Evolutionary conservation across 1,140 invertebrate species (phyloP).

Genomic region (Heliconius melpomene): DNA sequence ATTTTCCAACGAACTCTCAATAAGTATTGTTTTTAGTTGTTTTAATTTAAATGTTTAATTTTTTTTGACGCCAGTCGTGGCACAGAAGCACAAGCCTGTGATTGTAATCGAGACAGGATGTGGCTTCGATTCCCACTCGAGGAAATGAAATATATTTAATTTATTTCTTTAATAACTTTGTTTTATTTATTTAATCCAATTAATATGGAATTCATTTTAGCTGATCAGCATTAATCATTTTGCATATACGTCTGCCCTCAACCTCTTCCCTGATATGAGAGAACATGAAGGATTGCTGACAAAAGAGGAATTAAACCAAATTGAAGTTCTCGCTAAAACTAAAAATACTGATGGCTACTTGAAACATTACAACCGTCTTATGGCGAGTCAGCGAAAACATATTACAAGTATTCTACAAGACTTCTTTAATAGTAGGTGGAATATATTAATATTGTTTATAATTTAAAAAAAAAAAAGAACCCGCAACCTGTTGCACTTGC

Average conservation of each 20-base stretch:
- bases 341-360: slow-evolving; percentile 56
- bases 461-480: no score
- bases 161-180: neutral
- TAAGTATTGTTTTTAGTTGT: no score
- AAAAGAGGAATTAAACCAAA: slow-evolving; percentile 54
- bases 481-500: no score
- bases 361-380: slow-evolving; percentile 53
- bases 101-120: no score
- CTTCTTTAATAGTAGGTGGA: slow-evolving; percentile 58
- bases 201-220: slow-evolving; percentile 45
- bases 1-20: no score
- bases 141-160: no score
- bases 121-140: no score
- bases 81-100: no score
- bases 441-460: neutral
- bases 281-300: slow-evolving; percentile 65
- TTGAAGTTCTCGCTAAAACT: slow-evolving; percentile 54
- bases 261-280: slow-evolving; percentile 71
- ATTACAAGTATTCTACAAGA: slow-evolving; percentile 63
- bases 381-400: slow-evolving; percentile 45
- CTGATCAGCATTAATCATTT: slow-evolving; percentile 68
- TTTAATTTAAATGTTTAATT: no score
- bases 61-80: no score
- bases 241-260: slow-evolving; percentile 67
- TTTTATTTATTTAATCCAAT: neutral